Conservation (phyloP, 2,888 invertebrate genomes). For the Willowsia nigromaculata region DNA sequence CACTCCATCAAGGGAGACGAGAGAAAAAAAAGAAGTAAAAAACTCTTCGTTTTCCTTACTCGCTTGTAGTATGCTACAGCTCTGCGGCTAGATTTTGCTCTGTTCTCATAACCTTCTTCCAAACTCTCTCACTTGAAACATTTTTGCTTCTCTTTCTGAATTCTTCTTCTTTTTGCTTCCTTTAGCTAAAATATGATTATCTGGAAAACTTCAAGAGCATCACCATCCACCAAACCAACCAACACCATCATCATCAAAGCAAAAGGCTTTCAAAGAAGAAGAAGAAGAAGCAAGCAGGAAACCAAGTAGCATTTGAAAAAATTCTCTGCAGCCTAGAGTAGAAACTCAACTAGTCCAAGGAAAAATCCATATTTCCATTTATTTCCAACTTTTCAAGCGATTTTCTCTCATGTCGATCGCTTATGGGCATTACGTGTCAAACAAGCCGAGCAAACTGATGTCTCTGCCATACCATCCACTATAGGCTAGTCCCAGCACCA, state of each 20-base stretch:
- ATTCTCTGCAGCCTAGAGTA: not conserved
- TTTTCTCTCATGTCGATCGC: constrained; percentile 57
- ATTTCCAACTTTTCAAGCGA: constrained; percentile 58
- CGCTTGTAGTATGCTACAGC: not conserved
- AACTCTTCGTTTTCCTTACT: not conserved
- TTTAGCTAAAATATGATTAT: constrained; percentile 64
- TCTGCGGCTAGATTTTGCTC: not conserved
- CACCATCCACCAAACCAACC: not conserved
- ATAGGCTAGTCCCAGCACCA: not conserved
- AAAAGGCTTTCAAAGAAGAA: not conserved
- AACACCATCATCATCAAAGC: constrained; percentile 7
- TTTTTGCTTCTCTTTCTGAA: constrained; percentile 31
- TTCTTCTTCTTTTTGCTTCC: constrained; percentile 14
- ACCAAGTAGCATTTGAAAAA: not conserved
- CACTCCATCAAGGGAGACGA: constrained; percentile 50
- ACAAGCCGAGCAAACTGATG: constrained; percentile 42
- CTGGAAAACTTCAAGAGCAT: constrained; percentile 51
- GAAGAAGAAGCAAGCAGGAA: not conserved
- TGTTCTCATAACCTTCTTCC: not conserved
- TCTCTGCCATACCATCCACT: not conserved
- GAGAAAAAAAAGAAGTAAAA: not conserved
- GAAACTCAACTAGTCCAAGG: not conserved
- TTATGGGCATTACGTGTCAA: constrained; percentile 68
- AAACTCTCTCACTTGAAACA: constrained; percentile 41
- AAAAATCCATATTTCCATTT: constrained; percentile 68